Base-by-base conservation (phyloP, 2,113 vertebrate genomes). In the Neomonachus schauinslandi region DNA sequence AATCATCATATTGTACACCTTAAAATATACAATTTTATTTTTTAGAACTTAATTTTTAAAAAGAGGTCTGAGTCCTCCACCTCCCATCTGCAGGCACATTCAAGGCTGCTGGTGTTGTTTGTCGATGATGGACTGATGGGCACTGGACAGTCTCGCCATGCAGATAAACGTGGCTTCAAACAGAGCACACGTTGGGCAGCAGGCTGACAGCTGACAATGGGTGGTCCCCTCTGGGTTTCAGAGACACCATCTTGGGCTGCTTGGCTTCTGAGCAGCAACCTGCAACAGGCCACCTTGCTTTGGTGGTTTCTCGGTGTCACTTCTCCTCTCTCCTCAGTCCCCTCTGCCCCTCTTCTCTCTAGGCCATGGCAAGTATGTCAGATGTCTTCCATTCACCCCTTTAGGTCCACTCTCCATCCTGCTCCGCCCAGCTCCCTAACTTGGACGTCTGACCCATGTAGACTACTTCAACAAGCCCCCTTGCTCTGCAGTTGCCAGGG, bases 111-210 rank as follows among this genome's bases (percentile, higher is more conserved):
- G 11, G 31, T n/a, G 15, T 5, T 31, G 1, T 49, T 74, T 61
- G 19, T 57, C 61, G 15, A 59, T 51, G n/a, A 82, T 4, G 22
- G 31, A 5, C 42, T 76, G 21, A 53, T 46, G 28, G 53, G 14
- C 61, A 5, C 9, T 10, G 55, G 36, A 33, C 28, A 42, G n/a
- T 57, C 33, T 49, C 0, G 0, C 49, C 6, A 0, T 63, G 14
- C 24, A 46, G 26, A 26, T 0, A 33, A 95, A 26, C 36, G 24
- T 7, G 7, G 6, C 49, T 83, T 22, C 3, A 39, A 28, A 42
- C 0, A 42, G 31, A 55, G 14, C 28, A 21, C 5, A 4, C 31
- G 18, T 0, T 59, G 49, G 31, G 42, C 26, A 51, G 39, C 49
- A 63, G 13, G 19, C 61, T 39, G 46, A 42, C 36, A 2, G 16